A percentile compares a stretch with the other conserved stretches of the same genome.
Conservation (phyloP, 2,113 vertebrate genomes). For the Lasiurus cinereus region DNA sequence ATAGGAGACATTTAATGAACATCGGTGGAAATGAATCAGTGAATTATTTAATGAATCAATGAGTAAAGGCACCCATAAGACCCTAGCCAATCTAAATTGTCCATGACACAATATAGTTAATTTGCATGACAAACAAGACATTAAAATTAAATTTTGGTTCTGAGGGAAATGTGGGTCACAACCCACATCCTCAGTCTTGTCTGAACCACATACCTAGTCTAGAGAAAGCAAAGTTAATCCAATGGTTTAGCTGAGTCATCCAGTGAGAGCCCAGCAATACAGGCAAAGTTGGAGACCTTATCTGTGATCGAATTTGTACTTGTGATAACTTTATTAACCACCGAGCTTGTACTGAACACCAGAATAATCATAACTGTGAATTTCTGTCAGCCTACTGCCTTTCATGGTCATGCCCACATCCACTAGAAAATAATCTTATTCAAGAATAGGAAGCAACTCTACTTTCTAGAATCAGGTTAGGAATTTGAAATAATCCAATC, state of each 20-base stretch:
- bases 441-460: conserved; percentile 8
- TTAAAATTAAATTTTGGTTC: conserved; percentile 26
- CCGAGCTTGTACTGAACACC: conserved; percentile 57
- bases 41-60: not conserved
- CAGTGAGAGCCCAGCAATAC: conserved; percentile 12
- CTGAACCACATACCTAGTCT: conserved; percentile 21
- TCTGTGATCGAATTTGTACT: conserved; percentile 63
- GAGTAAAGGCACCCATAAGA: not conserved
- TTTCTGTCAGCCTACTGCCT: conserved; percentile 34
- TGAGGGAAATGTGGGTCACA: not conserved
- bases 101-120: not conserved
- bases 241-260: conserved; percentile 65
- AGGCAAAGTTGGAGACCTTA: conserved; percentile 48
- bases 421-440: conserved; percentile 44
- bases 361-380: conserved; percentile 56
- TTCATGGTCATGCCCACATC: conserved; percentile 15
- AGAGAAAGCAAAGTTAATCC: conserved; percentile 58
- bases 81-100: not conserved
- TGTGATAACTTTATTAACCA: conserved; percentile 68
- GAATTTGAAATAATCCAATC: conserved; percentile 47
- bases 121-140: conserved; percentile 47
- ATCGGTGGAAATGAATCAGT: not conserved
- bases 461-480: conserved; percentile 43
- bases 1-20: not conserved
- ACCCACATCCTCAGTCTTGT: not conserved